Evolutionary conservation across 2,113 vertebrate genomes (phyloP).

Genomic region (Cromileptes altivelis): DNA sequence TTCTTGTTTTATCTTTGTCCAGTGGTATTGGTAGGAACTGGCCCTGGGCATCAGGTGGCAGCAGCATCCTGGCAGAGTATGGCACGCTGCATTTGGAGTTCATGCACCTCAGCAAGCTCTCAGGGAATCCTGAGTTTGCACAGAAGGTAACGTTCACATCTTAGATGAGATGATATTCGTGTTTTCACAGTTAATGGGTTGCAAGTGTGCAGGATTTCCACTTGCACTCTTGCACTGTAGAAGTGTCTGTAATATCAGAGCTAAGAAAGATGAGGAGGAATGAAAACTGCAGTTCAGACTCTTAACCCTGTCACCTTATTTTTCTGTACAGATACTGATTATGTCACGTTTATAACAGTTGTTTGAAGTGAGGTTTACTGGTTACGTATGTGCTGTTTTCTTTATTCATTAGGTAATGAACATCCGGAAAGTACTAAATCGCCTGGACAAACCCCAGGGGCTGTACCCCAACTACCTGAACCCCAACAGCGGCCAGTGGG

Average conservation of each 20-base stretch:
- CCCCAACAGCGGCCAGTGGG: constrained; percentile 99
- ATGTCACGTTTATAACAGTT: background rate
- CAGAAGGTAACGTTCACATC: constrained; percentile 90
- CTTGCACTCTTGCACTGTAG: background rate
- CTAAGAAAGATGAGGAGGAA: background rate
- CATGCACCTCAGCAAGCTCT: constrained; percentile 93
- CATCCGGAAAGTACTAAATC: constrained; percentile 94
- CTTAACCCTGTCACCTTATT: background rate
- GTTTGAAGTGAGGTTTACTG: background rate
- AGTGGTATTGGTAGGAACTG: constrained; percentile 97
- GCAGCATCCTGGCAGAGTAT: constrained; percentile 98
- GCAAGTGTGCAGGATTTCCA: background rate
- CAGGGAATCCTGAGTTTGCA: constrained; percentile 93
- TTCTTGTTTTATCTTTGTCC: constrained; percentile 19
- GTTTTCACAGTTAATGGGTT: background rate
- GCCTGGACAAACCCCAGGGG: constrained; percentile 96
- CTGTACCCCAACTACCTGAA: constrained; percentile 99
- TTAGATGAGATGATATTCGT: background rate
- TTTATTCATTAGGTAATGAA: constrained; percentile 90
- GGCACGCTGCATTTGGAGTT: constrained; percentile 98
- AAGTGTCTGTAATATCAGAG: background rate
- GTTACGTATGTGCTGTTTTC: background rate
- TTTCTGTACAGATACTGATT: background rate
- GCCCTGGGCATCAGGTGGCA: constrained; percentile 98
- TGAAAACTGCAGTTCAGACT: background rate